A percentile compares a stretch with the other conserved stretches of the same genome.
These are phyloP conservation scores for Pachyramphus minor DNA, from an alignment of 2,113 vertebrate genomes.

Conservation along the genomic window DNA sequence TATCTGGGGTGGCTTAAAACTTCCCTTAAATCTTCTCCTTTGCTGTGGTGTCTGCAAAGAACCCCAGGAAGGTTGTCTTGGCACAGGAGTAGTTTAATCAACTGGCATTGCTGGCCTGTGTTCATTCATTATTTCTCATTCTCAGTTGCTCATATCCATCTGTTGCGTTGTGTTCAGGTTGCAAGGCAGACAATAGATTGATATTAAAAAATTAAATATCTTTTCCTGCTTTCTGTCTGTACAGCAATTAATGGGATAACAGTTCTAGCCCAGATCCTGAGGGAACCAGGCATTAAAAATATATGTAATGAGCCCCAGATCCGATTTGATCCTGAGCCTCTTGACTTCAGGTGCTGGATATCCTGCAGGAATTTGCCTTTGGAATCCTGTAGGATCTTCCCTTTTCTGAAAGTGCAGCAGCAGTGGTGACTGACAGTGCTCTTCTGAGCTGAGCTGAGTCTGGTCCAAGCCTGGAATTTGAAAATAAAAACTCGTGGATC, in stretches of 20 bases:
- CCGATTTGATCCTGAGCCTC: background rate
- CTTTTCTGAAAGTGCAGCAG: background rate
- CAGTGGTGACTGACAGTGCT: accelerated
- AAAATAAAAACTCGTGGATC: background rate
- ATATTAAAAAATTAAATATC: background rate
- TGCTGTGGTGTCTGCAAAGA: background rate
- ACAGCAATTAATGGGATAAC: background rate
- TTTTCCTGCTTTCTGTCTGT: background rate
- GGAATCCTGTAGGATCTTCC: background rate
- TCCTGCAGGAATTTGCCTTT: background rate
- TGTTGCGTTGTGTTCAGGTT: background rate
- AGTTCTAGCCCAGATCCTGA: background rate
- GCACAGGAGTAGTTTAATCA: background rate
- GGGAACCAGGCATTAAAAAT: background rate
- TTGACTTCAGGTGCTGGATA: background rate
- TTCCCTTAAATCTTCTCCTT: background rate
- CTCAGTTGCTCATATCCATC: background rate
- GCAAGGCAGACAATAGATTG: background rate
- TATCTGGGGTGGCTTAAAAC: background rate
- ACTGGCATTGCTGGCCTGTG: background rate
- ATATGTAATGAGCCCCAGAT: background rate
- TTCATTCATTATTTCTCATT: background rate
- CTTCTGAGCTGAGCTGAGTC: background rate
- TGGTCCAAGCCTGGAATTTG: background rate
- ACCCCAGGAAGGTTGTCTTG: background rate